Conservation (phyloP, 2,888 invertebrate species). For the Morinoia aosen region DNA sequence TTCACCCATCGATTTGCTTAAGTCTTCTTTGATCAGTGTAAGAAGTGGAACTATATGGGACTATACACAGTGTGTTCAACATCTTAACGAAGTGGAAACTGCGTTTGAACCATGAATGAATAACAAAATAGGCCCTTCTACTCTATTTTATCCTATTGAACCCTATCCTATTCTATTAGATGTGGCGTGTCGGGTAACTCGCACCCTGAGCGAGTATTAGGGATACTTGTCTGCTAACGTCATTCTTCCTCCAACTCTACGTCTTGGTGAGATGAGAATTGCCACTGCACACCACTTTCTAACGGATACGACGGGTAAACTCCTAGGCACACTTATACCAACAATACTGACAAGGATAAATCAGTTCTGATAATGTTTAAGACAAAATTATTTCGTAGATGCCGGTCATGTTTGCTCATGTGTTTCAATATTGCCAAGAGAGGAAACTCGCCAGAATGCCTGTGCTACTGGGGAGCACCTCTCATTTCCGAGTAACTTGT, state of each 20-base stretch:
- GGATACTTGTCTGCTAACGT: not conserved
- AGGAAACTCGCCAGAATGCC: too few relatives aligned
- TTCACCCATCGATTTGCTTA: too few relatives aligned
- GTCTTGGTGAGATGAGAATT: not conserved
- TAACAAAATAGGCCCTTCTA: too few relatives aligned
- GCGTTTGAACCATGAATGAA: too few relatives aligned
- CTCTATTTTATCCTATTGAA: too few relatives aligned
- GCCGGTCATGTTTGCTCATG: not conserved
- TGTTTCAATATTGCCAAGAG: too few relatives aligned
- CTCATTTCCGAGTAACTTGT: not conserved
- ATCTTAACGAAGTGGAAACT: too few relatives aligned
- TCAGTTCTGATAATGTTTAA: not conserved
- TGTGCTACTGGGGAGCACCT: not conserved
- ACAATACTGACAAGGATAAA: too few relatives aligned
- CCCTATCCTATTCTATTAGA: too few relatives aligned
- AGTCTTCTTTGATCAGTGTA: too few relatives aligned
- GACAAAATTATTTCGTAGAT: not conserved
- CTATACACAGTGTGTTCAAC: too few relatives aligned
- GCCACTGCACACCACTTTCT: not conserved
- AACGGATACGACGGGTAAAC: not conserved
- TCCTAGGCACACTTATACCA: not conserved
- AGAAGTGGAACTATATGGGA: too few relatives aligned
- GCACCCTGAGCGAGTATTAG: not conserved
- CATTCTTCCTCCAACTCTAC: not conserved
- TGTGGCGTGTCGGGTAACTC: not conserved